Conservation (phyloP, 2,797 vertebrate species). For the Picus viridis region DNA sequence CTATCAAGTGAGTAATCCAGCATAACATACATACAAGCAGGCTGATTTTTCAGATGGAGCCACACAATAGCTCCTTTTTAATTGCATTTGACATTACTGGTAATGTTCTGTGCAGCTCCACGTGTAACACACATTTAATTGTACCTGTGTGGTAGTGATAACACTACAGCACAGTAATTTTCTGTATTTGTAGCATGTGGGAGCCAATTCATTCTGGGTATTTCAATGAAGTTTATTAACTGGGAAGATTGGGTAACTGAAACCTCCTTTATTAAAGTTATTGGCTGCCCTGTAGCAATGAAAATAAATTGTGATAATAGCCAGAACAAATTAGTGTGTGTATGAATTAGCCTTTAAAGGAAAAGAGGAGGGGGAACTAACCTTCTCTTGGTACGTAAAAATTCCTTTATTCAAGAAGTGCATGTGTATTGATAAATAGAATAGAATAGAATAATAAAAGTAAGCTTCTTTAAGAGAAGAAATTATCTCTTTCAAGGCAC, state of each 20-base stretch:
- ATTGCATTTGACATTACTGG: slow-evolving; percentile 65
- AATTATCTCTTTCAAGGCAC: not conserved
- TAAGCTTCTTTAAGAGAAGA: not conserved
- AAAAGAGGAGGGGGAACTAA: slow-evolving; percentile 40
- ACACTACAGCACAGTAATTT: slow-evolving; percentile 64
- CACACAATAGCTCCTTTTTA: slow-evolving; percentile 69
- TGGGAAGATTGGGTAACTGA: slow-evolving; percentile 72
- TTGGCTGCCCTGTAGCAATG: slow-evolving; percentile 66
- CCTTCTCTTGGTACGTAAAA: slow-evolving; percentile 11
- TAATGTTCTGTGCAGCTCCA: slow-evolving; percentile 53
- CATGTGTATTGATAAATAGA: not conserved
- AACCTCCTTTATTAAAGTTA: slow-evolving; percentile 76
- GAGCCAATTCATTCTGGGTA: slow-evolving; percentile 62
- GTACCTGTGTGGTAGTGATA: slow-evolving; percentile 74
- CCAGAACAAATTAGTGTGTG: slow-evolving; percentile 74
- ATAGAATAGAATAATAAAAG: not conserved
- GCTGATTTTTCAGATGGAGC: slow-evolving; percentile 62
- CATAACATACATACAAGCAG: slow-evolving; percentile 42
- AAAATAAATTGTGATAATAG: slow-evolving; percentile 77
- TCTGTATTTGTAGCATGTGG: slow-evolving; percentile 57
- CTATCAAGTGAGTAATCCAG: slow-evolving; percentile 46
- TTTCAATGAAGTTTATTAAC: slow-evolving; percentile 76
- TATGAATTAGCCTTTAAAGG: slow-evolving; percentile 67
- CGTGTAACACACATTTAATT: slow-evolving; percentile 71
- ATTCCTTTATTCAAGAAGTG: not conserved